phyloP scores from a whole-genome alignment of 2,113 vertebrate genomes.

The Peromyscus maniculatus region DNA sequence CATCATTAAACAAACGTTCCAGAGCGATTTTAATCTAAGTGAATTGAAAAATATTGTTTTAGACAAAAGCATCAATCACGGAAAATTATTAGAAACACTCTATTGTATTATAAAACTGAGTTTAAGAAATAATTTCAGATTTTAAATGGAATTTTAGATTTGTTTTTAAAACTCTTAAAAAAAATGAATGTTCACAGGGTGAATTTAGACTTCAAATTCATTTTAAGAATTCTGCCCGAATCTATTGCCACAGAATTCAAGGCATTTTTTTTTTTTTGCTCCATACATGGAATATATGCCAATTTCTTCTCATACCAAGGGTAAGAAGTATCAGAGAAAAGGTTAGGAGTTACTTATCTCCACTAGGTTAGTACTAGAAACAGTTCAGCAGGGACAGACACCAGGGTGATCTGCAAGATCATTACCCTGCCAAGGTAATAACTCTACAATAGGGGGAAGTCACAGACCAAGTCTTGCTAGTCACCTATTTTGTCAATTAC shows the following conservation, averaged over 20 bases:
- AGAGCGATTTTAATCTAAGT: constrained; percentile 10
- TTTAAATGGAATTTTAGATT: not conserved
- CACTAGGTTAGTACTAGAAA: not conserved
- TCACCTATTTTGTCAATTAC: not conserved
- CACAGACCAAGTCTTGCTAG: not conserved
- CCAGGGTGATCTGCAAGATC: not conserved
- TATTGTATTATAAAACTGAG: not conserved
- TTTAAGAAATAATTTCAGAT: constrained; percentile 26
- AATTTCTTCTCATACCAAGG: not conserved
- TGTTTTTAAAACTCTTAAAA: not conserved
- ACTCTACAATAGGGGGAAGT: not conserved
- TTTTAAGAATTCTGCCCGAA: constrained; percentile 34
- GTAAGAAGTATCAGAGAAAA: not conserved
- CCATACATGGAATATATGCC: not conserved
- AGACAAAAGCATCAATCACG: constrained; percentile 14
- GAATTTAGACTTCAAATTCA: not conserved
- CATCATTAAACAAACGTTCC: not conserved
- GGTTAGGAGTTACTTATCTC: no score
- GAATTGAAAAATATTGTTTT: not conserved
- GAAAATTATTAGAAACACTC: not conserved
- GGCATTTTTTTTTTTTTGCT: not conserved
- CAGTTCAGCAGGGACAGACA: not conserved
- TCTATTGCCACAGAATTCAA: not conserved
- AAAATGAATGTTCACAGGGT: not conserved
- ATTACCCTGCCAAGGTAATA: not conserved